phyloP scores from a whole-genome alignment of 2,113 vertebrate genomes.

The Turdus rufiventris region DNA sequence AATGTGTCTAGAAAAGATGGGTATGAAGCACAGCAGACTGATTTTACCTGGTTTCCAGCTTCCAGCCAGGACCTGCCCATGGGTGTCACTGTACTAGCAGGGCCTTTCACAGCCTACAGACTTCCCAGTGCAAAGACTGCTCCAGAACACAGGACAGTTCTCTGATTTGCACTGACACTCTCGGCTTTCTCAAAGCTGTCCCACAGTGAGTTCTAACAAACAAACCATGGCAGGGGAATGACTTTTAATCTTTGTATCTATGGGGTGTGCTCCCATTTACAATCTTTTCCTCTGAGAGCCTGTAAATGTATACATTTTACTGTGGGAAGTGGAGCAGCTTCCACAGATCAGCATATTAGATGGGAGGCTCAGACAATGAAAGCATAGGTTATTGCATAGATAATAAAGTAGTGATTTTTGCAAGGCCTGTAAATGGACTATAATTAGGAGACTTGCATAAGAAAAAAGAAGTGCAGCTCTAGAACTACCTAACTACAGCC shows the following conservation, averaged over 20 bases:
- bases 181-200: background rate
- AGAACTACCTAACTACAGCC: background rate
- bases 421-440: background rate
- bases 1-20: background rate
- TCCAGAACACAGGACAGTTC: background rate
- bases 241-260: background rate
- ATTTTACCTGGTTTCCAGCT: background rate
- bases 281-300: background rate
- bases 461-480: background rate
- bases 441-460: background rate
- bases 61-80: background rate
- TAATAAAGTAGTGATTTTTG: background rate
- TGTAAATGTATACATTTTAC: background rate
- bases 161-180: background rate
- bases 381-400: background rate
- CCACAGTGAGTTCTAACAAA: background rate
- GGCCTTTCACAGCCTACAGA: background rate
- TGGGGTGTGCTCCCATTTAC: background rate
- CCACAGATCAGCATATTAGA: background rate
- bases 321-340: background rate
- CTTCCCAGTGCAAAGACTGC: background rate
- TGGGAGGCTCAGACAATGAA: background rate
- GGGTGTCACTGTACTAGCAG: background rate
- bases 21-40: background rate
- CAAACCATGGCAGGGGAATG: background rate